These are phyloP conservation scores for Lasioglossum villosulum DNA, from an alignment of 2,888 invertebrate genomes.

Conservation along the genomic window DNA sequence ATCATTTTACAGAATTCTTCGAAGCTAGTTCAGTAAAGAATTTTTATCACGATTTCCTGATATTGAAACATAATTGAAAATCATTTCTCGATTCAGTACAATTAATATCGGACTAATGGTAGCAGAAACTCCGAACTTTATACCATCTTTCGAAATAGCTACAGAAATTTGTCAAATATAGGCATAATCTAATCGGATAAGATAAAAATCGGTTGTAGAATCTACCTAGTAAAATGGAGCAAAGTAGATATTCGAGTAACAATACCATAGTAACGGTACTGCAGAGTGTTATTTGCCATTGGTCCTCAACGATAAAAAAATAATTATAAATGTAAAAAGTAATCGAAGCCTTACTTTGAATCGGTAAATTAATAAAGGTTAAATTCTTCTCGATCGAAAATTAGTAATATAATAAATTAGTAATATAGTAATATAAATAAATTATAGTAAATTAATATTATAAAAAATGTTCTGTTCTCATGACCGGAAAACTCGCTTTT, in stretches of 20 bases:
- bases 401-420: too few relatives aligned
- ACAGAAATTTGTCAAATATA: neutral
- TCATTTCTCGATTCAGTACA: neutral
- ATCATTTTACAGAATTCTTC: neutral
- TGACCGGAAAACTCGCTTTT: too few relatives aligned
- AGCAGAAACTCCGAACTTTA: neutral
- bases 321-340: neutral
- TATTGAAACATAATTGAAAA: neutral
- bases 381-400: too few relatives aligned
- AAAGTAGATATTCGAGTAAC: neutral
- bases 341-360: neutral
- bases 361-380: neutral
- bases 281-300: neutral
- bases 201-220: constrained; percentile 6
- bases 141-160: neutral
- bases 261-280: neutral
- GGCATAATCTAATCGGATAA: constrained; percentile 17
- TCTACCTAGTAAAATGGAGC: neutral
- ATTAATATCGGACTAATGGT: neutral
- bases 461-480: neutral
- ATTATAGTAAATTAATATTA: neutral
- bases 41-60: neutral
- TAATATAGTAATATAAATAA: too few relatives aligned
- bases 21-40: neutral
- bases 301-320: neutral